Evolutionary conservation across 1,140 invertebrate genomes (phyloP).

Genomic region (Ptiloglossa arizonensis): DNA sequence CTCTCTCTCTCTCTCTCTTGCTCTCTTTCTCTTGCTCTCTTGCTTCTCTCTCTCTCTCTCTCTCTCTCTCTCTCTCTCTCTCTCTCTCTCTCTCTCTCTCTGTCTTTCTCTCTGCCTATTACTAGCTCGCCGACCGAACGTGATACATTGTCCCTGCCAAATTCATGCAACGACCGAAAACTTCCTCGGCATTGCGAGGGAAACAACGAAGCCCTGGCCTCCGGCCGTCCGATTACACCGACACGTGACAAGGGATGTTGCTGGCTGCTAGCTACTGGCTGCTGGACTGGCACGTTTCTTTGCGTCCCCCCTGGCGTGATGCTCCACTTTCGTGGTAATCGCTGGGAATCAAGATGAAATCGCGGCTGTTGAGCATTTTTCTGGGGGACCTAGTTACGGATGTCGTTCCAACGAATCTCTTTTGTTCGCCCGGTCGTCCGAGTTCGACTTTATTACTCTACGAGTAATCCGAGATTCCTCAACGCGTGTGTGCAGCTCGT

Average conservation of each 20-base stretch:
- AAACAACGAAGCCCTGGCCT: conserved; percentile 31
- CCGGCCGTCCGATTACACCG: conserved; percentile 30
- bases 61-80: too few species aligned
- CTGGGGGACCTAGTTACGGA: too few species aligned
- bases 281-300: background rate
- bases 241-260: conserved; percentile 20
- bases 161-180: conserved; percentile 67
- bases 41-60: too few species aligned
- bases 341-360: conserved; percentile 20
- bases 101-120: conserved; percentile 14
- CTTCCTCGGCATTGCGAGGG: conserved; percentile 24
- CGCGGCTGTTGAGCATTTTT: background rate
- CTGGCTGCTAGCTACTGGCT: background rate
- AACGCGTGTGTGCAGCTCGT: too few species aligned
- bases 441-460: too few species aligned
- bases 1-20: background rate
- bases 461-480: too few species aligned
- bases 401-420: background rate
- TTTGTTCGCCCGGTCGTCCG: background rate
- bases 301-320: background rate
- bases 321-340: conserved; percentile 28
- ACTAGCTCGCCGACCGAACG: conserved; percentile 49
- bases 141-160: conserved; percentile 69
- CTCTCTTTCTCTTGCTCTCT: too few species aligned
- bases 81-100: too few species aligned